Conservation (phyloP, 2,797 vertebrate genomes). For the Mallotus villosus region DNA sequence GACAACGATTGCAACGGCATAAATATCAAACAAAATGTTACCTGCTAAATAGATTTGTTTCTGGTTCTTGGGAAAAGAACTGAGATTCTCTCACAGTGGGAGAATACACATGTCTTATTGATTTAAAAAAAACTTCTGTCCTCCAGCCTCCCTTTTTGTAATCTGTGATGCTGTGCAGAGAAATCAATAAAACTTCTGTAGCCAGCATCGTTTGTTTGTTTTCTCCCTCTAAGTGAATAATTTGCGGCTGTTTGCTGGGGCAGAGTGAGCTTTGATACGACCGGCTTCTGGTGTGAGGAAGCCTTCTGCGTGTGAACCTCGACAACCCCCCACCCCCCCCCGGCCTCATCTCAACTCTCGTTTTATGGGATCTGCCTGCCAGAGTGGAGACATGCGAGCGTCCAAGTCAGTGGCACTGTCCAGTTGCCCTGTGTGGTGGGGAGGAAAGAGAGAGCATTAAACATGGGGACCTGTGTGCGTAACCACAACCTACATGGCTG, state of each 20-base stretch:
- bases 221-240: constrained; percentile 66
- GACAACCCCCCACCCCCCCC: background rate
- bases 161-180: constrained; percentile 62
- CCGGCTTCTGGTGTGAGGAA: constrained; percentile 38
- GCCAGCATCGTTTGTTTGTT: constrained; percentile 62
- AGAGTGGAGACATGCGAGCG: constrained; percentile 40
- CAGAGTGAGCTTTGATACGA: constrained; percentile 56
- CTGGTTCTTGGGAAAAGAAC: constrained; percentile 52
- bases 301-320: background rate
- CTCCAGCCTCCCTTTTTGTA: constrained; percentile 56
- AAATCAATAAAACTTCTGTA: constrained; percentile 70
- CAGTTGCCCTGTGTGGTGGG: no score
- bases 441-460: constrained; percentile 18
- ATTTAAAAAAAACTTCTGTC: constrained; percentile 49
- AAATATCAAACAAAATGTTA: constrained; percentile 37
- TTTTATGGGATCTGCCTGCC: constrained; percentile 39
- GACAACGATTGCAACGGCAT: constrained; percentile 26
- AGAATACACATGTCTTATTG: constrained; percentile 51
- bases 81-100: constrained; percentile 48
- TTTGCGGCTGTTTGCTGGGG: constrained; percentile 56
- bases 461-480: constrained; percentile 30
- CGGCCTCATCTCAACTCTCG: constrained; percentile 1
- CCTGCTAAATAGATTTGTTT: constrained; percentile 32
- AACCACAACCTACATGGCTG: background rate
- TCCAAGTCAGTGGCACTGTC: constrained; percentile 32